Conservation (phyloP, 2,888 invertebrate species). For the Rhagonycha fulva region DNA sequence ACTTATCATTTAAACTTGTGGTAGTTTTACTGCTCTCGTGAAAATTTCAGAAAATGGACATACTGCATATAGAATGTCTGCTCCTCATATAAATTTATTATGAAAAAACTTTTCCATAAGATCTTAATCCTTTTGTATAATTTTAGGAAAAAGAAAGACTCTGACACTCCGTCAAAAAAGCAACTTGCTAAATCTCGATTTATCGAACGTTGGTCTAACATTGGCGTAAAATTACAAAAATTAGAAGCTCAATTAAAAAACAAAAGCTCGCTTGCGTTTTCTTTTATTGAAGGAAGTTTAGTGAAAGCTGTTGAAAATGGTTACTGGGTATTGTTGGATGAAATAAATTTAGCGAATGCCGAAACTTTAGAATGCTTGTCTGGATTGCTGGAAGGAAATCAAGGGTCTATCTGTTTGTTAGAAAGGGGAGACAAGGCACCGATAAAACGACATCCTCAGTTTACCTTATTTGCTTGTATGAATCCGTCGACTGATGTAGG, state of each 20-base stretch:
- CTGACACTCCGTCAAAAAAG: neutral
- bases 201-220: constrained; percentile 65
- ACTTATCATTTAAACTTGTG: no score
- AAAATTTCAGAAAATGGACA: no score
- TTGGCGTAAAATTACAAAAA: constrained; percentile 71
- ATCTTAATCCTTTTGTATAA: neutral
- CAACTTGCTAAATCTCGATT: constrained; percentile 44
- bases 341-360: constrained; percentile 96
- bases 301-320: constrained; percentile 90
- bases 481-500: constrained; percentile 99
- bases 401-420: constrained; percentile 79
- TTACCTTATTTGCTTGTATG: constrained; percentile 98
- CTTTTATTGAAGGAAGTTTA: constrained; percentile 92
- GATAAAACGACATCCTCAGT: constrained; percentile 80
- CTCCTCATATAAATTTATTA: no score
- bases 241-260: constrained; percentile 75
- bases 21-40: no score
- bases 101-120: neutral
- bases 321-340: constrained; percentile 95
- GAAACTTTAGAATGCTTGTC: constrained; percentile 96
- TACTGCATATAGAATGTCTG: no score
- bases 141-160: constrained; percentile 15
- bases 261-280: constrained; percentile 78
- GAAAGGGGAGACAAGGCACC: constrained; percentile 91
- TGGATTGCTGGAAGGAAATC: constrained; percentile 82